Conservation (phyloP, 1,140 invertebrate species). For the Whitmania pigra region DNA sequence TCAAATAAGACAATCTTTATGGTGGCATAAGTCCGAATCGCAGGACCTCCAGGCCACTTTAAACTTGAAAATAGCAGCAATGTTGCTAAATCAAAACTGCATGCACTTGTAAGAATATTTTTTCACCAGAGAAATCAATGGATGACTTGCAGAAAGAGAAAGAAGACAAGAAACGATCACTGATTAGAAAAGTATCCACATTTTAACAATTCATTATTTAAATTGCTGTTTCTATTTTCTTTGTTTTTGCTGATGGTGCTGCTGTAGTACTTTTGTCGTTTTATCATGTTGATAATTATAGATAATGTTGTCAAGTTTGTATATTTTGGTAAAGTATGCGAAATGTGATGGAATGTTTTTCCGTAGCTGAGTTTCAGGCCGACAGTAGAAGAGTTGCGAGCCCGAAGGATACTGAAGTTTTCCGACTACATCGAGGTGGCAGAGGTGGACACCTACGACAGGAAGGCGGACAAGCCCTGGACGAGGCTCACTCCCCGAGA, state of each 20-base stretch:
- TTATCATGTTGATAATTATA: not conserved
- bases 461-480: conserved; percentile 96
- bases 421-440: conserved; percentile 99
- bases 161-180: conserved; percentile 11
- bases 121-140: not conserved
- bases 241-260: not conserved
- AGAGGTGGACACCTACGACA: conserved; percentile 83
- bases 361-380: conserved; percentile 80
- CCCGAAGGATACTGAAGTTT: conserved; percentile 97
- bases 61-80: too few relatives aligned
- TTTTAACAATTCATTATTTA: not conserved
- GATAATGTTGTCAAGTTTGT: not conserved
- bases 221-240: not conserved
- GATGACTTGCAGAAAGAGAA: conserved; percentile 14
- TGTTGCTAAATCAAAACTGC: too few relatives aligned
- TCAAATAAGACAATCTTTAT: too few relatives aligned
- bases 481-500: conserved; percentile 92
- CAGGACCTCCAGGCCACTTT: too few relatives aligned
- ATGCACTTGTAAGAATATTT: too few relatives aligned
- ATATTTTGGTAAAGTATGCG: not conserved
- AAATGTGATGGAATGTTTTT: not conserved
- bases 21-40: too few relatives aligned
- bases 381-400: conserved; percentile 94
- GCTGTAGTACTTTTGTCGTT: not conserved
- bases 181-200: conserved; percentile 9